Evolutionary conservation across 2,113 vertebrate species (phyloP).

Genomic region (Engraulis encrasicolus): DNA sequence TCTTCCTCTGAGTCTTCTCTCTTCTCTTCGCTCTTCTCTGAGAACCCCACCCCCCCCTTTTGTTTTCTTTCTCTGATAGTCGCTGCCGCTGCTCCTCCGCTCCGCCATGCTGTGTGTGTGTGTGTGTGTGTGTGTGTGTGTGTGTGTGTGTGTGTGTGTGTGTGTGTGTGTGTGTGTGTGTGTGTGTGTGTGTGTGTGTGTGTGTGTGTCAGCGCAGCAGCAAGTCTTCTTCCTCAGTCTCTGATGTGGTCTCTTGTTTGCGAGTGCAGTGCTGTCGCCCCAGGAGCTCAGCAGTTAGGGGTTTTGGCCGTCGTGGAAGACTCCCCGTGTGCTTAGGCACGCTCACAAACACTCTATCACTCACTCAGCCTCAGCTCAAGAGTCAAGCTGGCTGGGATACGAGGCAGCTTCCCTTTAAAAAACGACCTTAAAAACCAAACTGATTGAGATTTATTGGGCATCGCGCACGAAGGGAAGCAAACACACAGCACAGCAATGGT

Average conservation of each 20-base stretch:
- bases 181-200: neutral
- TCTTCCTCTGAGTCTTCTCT: too few species aligned
- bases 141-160: neutral
- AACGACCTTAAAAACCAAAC: neutral
- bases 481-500: neutral
- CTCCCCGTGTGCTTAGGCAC: neutral
- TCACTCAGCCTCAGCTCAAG: too few species aligned
- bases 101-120: neutral
- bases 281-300: neutral
- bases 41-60: neutral
- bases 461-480: neutral
- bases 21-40: too few species aligned
- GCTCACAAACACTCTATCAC: neutral
- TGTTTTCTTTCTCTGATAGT: neutral
- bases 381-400: too few species aligned
- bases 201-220: too few species aligned
- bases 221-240: too few species aligned
- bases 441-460: neutral
- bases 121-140: neutral
- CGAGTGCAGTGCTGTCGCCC: neutral
- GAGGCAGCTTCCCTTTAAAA: neutral
- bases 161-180: neutral
- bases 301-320: neutral
- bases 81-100: neutral
- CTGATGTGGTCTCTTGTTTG: neutral